Conservation (phyloP, 2,113 vertebrate species). For the Alligator mississippiensis region DNA sequence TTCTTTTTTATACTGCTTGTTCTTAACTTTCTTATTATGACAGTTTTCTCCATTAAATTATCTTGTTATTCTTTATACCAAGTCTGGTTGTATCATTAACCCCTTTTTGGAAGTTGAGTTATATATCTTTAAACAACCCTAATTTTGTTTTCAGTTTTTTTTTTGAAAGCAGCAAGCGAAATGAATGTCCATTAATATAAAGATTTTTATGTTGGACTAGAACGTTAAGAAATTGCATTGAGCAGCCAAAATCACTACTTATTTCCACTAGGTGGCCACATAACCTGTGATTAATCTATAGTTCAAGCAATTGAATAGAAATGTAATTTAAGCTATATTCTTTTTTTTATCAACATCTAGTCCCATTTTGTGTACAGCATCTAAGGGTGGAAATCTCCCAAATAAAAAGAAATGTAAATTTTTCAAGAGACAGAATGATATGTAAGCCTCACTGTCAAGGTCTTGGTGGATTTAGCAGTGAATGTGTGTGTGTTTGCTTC, state of each 20-base stretch:
- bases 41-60: background rate
- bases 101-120: background rate
- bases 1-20: background rate
- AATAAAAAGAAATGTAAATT: too few relatives aligned
- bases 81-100: background rate
- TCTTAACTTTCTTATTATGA: background rate
- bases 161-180: background rate
- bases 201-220: background rate
- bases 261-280: slow-evolving; percentile 17
- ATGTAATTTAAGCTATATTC: background rate
- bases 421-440: too few relatives aligned
- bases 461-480: background rate
- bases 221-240: fast-evolving
- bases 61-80: background rate
- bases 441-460: fast-evolving
- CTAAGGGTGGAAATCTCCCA: background rate
- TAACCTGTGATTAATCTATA: background rate
- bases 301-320: background rate
- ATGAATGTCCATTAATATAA: fast-evolving
- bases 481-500: fast-evolving
- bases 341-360: background rate
- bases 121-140: background rate
- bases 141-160: background rate
- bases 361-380: background rate
- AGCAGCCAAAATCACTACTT: background rate